These are phyloP conservation scores for Rhynchonema sp. DNA, from an alignment of 2,888 invertebrate genomes.

Conservation along the genomic window DNA sequence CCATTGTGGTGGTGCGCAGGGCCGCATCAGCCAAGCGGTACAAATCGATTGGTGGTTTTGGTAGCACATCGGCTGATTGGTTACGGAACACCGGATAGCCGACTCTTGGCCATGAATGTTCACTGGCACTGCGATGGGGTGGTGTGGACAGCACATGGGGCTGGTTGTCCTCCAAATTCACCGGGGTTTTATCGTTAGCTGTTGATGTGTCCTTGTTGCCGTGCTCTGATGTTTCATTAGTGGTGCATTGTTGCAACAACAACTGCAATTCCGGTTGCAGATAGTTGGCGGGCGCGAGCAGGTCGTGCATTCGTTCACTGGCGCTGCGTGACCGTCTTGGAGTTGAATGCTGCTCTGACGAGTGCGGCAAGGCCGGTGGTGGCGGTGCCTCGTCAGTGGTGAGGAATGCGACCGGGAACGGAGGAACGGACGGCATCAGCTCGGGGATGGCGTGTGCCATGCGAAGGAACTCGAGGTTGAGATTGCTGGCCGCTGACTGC, in stretches of 20 bases:
- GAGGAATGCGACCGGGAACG: slow-evolving; percentile 4
- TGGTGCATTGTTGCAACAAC: background rate
- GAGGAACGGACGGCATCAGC: slow-evolving; percentile 3
- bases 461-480: slow-evolving; percentile 4
- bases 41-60: background rate
- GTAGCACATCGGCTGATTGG: too few species aligned
- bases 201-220: too few species aligned
- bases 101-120: too few species aligned
- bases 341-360: too few species aligned
- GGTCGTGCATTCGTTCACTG: background rate
- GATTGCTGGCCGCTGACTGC: background rate
- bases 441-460: slow-evolving; percentile 4
- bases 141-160: too few species aligned
- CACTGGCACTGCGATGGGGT: too few species aligned
- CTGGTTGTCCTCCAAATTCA: too few species aligned
- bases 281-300: background rate
- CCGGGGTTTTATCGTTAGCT: too few species aligned
- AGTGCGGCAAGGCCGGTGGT: too few species aligned
- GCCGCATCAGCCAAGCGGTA: background rate
- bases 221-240: too few species aligned
- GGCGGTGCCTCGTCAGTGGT: background rate
- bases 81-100: too few species aligned
- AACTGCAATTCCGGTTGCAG: background rate
- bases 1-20: too few species aligned
- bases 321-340: background rate